These are phyloP conservation scores for Thalassoma bifasciatum DNA, from an alignment of 2,113 vertebrate species.

Conservation along the genomic window DNA sequence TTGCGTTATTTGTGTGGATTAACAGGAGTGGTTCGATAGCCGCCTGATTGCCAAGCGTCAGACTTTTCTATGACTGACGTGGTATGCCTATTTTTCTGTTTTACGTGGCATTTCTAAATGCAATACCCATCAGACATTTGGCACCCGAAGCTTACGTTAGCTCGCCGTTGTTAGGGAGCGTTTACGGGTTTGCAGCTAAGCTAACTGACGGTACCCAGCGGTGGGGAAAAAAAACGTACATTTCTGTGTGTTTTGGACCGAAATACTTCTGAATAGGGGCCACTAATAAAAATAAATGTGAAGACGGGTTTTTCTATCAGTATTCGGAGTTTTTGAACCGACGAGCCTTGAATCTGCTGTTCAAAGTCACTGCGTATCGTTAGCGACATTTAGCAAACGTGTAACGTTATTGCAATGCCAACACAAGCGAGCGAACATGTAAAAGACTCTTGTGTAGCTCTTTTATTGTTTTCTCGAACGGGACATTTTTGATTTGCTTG, in stretches of 20 bases:
- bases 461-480: background rate
- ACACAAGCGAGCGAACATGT: conserved; percentile 1
- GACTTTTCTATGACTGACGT: background rate
- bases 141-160: background rate
- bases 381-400: conserved; percentile 53
- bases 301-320: fast-evolving
- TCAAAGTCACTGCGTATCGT: conserved; percentile 26
- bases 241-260: background rate
- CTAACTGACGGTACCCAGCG: background rate
- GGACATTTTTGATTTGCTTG: background rate
- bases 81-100: background rate
- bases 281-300: fast-evolving
- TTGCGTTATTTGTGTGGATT: background rate
- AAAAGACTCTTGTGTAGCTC: background rate
- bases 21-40: background rate
- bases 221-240: background rate
- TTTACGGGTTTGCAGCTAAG: conserved; percentile 18
- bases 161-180: conserved; percentile 36
- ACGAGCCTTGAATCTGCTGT: background rate
- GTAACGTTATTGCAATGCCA: conserved; percentile 26
- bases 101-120: background rate
- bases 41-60: background rate
- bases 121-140: background rate
- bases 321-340: background rate
- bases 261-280: fast-evolving